Base-by-base conservation (phyloP, 2,113 vertebrate genomes). In the Dendrocopos noguchii region DNA sequence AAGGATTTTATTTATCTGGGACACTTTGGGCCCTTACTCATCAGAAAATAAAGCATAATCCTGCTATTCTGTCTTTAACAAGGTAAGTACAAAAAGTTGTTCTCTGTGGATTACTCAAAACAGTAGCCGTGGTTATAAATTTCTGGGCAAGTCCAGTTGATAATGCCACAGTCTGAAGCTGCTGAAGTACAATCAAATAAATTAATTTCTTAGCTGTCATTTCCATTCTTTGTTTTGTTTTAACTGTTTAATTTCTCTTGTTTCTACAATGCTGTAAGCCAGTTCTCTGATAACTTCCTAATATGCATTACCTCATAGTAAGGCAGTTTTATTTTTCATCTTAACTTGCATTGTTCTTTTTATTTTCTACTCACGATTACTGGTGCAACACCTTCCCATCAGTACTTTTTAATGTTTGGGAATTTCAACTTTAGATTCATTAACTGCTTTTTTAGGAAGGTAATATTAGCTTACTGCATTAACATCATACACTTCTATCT, bases 1-100 rank as follows among this genome's bases (percentile, higher is more conserved):
- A 82, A 97, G 96, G 96, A 98, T 95, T 97, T 95, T 97, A 65
- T 97, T 96, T 97, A 97, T 89, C 95, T 97, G 97, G 94, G 94
- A 97, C 86, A 94, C 91, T 88, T 92, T 86, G 84, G 87, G 64
- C 64, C 50, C 55, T 87, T 93, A 70, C 57, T 95, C 94, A 2
- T 95, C 94, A 96, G 93, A 79, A 84, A 93, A 36, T 95, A 97
- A 94, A 96, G 92, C 75, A 12, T 97, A 94, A 95, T 82, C 92
- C 88, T 95, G 87, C 93, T 90, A 7, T 95, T 94, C 96, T 94
- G 55, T 92, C 94, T 90, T 4, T 57, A 60, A 86, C 17, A 42
- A 98, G 98, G 98, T 98, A 98, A 98, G 98, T 98, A 61, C 70
- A 55, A 84, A 88, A 91, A 19, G 11, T 87, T 82, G 25, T 44